These are phyloP conservation scores for Spilarctia lutea DNA, from an alignment of 2,888 invertebrate species.

Conservation along the genomic window DNA sequence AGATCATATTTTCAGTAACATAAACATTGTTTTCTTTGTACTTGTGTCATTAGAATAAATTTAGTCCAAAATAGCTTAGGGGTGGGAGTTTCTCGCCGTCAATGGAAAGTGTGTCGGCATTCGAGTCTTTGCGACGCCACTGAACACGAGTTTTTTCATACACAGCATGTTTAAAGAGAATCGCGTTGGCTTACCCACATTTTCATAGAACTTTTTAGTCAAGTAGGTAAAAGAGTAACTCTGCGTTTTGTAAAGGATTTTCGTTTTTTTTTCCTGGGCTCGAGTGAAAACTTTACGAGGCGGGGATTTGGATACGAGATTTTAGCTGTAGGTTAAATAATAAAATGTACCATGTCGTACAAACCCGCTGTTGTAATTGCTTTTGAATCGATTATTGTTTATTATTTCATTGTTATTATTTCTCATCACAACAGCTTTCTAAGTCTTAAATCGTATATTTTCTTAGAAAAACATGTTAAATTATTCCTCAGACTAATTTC, in stretches of 20 bases:
- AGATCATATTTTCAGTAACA: constrained; percentile 19
- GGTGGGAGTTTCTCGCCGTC: constrained; percentile 69
- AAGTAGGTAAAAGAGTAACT: background rate
- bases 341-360: background rate
- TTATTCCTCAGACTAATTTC: too few species aligned
- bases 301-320: background rate
- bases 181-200: constrained; percentile 31
- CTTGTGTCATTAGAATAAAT: constrained; percentile 54
- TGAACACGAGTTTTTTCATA: constrained; percentile 30
- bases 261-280: background rate
- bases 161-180: constrained; percentile 50
- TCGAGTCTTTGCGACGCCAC: constrained; percentile 81
- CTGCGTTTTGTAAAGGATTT: constrained; percentile 29
- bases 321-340: background rate
- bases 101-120: constrained; percentile 82
- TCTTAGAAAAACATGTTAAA: too few species aligned
- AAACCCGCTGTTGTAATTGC: too few species aligned
- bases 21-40: constrained; percentile 45
- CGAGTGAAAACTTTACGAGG: background rate
- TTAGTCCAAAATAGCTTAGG: constrained; percentile 52
- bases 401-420: too few species aligned
- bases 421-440: too few species aligned
- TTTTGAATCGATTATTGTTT: too few species aligned
- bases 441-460: too few species aligned
- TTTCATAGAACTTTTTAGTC: constrained; percentile 38